Evolutionary conservation across 1,140 invertebrate genomes (phyloP), one percentile per base, ranked within the genome.

Genomic region (Lanistes nyassanus): DNA sequence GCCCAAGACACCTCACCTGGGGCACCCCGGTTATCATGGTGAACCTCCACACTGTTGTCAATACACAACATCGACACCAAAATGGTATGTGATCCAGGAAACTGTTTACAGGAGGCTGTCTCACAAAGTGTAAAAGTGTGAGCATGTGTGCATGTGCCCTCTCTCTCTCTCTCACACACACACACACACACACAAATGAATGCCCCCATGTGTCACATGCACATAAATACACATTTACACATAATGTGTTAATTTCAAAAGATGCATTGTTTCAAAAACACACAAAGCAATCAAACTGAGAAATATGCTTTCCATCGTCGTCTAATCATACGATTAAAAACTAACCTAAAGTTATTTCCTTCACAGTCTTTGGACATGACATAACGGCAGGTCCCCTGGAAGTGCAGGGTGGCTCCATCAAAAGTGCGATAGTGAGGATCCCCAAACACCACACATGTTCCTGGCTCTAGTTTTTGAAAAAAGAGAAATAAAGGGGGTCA

Each of bases 351-450:
- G 19, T 92, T 93, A 78, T 93, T 91, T 60, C 92, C 92, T 6
- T 90, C 86, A 83, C 96, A 97, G 86, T 97, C 96, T 7, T 94
- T 92, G 0, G 93, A 92, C 77, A 98, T 88, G 74, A 95, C 92
- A 85, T 97, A 98, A 86, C 96, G 96, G 89, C 96, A 98, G 0
- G 94, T 92, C 21, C 88, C 90, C 82, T 96, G 95, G 85, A 97
- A 98, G 83, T 94, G 96, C 85, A 94, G 96, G 76, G 95, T 94
- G 82, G 94, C 94, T 29, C 96, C 96, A 84, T 98, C 97, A 86
- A 97, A 98, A 9, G 96, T 97, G 80, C 94, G 93, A 86, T 97
- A 98, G 85, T 98, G 96, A 0, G 96, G 95, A 88, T 98, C 96
- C 1, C 96, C 96, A 85, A 96, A 98, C 0, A 96, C 95, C 0